Conservation (phyloP, 2,113 vertebrate genomes). For the Rhinichthys klamathensis region DNA sequence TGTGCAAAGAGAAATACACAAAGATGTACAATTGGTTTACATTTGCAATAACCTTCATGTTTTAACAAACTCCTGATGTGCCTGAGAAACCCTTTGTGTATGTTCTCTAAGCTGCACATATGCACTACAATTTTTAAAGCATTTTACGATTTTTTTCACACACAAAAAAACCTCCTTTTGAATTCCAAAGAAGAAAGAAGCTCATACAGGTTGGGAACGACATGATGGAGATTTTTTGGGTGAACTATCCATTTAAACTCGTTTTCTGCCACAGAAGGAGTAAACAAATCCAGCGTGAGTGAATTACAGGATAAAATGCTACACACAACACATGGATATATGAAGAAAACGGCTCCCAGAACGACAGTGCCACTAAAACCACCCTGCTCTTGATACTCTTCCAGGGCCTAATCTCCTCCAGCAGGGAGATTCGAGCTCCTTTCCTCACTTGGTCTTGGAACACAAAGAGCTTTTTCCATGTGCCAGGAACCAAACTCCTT, state of each 20-base stretch:
- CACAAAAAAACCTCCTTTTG: neutral
- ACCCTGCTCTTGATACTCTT: constrained; percentile 41
- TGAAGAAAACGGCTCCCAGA: constrained; percentile 35
- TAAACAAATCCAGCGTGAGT: constrained; percentile 29
- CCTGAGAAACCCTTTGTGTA: neutral
- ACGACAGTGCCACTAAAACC: constrained; percentile 31
- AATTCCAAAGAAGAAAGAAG: neutral
- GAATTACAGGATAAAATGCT: constrained; percentile 6
- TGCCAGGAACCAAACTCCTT: constrained; percentile 24
- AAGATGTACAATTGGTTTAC: neutral
- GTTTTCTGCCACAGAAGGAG: constrained; percentile 14
- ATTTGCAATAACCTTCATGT: neutral
- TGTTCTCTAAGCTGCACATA: neutral
- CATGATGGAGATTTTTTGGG: neutral
- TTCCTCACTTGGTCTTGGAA: constrained; percentile 14
- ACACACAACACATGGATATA: constrained; percentile 32
- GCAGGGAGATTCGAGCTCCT: constrained; percentile 39
- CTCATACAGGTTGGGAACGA: neutral
- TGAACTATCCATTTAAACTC: neutral
- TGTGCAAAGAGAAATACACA: neutral
- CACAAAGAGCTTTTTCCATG: constrained; percentile 11
- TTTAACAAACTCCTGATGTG: neutral
- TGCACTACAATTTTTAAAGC: no score
- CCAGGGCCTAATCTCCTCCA: constrained; percentile 52
- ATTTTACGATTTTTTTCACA: neutral